Evolutionary conservation across 2,113 vertebrate genomes (phyloP).

Genomic region (Hemibagrus wyckioides): DNA sequence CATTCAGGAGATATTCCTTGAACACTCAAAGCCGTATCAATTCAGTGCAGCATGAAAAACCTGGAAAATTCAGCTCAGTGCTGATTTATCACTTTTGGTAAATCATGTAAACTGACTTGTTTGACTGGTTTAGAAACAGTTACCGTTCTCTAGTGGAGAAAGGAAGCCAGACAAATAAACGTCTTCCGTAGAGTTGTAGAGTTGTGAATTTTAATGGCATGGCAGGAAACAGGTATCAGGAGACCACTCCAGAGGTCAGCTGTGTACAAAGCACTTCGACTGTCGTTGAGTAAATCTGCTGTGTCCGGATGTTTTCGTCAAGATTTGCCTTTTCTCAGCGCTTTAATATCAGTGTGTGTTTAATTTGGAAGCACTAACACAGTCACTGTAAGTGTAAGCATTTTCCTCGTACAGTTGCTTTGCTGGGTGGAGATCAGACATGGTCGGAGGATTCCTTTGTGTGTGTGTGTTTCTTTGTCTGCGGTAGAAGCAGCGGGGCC

Average conservation of each 20-base stretch:
- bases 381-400: not conserved
- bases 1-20: not conserved
- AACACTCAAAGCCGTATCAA: not conserved
- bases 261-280: not conserved
- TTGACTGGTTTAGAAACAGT: slow-evolving; percentile 62
- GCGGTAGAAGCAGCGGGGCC: not conserved
- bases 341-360: not conserved
- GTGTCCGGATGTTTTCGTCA: not conserved
- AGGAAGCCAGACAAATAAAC: slow-evolving; percentile 37
- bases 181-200: slow-evolving; percentile 31
- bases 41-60: slow-evolving; percentile 4
- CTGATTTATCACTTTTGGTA: slow-evolving; percentile 46
- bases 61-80: slow-evolving; percentile 35
- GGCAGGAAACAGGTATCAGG: not conserved
- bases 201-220: not conserved
- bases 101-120: slow-evolving; percentile 69
- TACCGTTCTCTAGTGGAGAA: slow-evolving; percentile 49
- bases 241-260: not conserved
- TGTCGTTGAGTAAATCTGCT: not conserved
- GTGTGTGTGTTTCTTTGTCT: slow-evolving; percentile 13
- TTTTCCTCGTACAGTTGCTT: slow-evolving; percentile 4
- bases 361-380: not conserved
- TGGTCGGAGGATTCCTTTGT: not conserved
- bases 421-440: not conserved
- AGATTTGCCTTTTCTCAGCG: not conserved